Evolutionary conservation across 2,888 invertebrate species (phyloP).

Genomic region (Furcula furcula): DNA sequence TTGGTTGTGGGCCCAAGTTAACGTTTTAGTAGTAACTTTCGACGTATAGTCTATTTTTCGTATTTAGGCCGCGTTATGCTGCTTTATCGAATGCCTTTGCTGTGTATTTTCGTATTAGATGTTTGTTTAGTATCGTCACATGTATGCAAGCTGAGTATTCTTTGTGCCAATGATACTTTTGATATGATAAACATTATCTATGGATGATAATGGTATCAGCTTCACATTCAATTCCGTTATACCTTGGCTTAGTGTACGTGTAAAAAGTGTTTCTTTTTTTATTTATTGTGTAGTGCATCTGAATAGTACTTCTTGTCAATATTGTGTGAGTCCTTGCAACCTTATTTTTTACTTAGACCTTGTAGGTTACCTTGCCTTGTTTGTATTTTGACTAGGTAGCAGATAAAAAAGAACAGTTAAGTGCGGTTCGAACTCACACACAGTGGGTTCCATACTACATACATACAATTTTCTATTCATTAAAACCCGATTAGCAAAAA

Average conservation of each 20-base stretch:
- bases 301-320: slow-evolving; percentile 13
- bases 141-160: slow-evolving; percentile 57
- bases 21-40: no score
- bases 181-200: slow-evolving; percentile 73
- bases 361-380: slow-evolving; percentile 26
- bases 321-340: slow-evolving; percentile 32
- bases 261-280: slow-evolving; percentile 28
- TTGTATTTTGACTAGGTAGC: no score
- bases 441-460: no score
- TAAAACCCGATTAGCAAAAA: no score
- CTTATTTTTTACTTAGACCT: slow-evolving; percentile 30
- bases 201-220: slow-evolving; percentile 54
- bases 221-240: slow-evolving; percentile 39
- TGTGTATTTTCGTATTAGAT: slow-evolving; percentile 53
- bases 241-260: slow-evolving; percentile 29
- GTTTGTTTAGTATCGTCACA: slow-evolving; percentile 66
- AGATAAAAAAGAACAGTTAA: no score
- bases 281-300: slow-evolving; percentile 28
- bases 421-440: no score
- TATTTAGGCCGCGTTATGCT: slow-evolving; percentile 49
- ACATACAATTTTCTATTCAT: no score
- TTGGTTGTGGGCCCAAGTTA: no score
- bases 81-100: slow-evolving; percentile 45
- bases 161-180: slow-evolving; percentile 53
- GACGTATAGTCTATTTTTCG: slow-evolving; percentile 20